Base-by-base conservation (phyloP, 1,140 invertebrate species). In the Drosophila bipectinata region DNA sequence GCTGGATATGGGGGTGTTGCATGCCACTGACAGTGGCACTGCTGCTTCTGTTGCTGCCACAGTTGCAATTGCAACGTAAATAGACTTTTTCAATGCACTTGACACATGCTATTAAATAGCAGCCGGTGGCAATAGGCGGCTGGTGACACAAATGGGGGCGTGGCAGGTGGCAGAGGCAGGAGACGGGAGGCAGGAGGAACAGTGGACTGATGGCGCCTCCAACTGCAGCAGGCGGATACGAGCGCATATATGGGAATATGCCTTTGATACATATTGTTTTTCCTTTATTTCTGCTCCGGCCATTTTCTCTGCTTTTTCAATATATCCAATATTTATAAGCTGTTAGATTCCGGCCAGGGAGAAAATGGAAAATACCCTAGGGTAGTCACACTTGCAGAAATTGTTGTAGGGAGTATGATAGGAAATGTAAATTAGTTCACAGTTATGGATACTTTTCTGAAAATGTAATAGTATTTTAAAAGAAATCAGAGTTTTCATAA, bases 11-110 rank as follows among this genome's bases (percentile, higher is more conserved):
- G 14, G 28, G 24, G 30, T 28, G 12, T 21, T 60, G 44, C 44
- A 32, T 61, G 48, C 28, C 39, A 62, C 53, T 54, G 72, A 48
- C 48, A 47, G 59, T 77, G 60, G 45, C 39, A 47, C 57, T 63
- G 51, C 12, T 44, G 8, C 28, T 18, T 26, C 44, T 47, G 39
- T 5, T 49, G 39, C 57, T 72, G 77, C 71, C 77, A 76, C 72
- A 72, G 78, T 80, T 82, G 79, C 83, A 87, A 89, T 87, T 88
- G 83, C 79, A 66, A 73, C 79, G 84, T 88, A 87, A 87, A 87
- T 88, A 87, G 83, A 87, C 83, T 87, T 87, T 87, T 87, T 79
- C 83, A 88, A 87, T 87, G 83, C 79, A 87, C 84, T 87, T 88
- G 83, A 87, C 83, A 88, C 83, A 87, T 89, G 84, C 83, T 88